phyloP scores from a whole-genome alignment of 2,113 vertebrate genomes.

The Mus musculus region DNA sequence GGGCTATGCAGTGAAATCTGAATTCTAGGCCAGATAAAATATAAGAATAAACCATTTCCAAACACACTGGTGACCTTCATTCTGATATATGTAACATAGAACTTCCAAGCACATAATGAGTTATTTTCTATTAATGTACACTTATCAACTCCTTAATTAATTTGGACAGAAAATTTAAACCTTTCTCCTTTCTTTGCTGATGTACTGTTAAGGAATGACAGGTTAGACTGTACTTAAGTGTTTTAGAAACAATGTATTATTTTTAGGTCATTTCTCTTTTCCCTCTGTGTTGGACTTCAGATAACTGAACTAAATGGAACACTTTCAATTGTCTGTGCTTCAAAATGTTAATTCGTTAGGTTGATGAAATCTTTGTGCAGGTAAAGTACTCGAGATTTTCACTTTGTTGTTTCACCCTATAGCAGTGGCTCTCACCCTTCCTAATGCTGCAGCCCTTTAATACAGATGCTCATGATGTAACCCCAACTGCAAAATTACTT shows the following conservation, averaged over 20 bases:
- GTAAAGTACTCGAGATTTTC: background rate
- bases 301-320: background rate
- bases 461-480: background rate
- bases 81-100: background rate
- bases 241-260: background rate
- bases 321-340: background rate
- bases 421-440: background rate
- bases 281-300: background rate
- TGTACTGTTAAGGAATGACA: background rate
- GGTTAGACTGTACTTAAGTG: background rate
- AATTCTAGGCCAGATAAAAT: conserved; percentile 28
- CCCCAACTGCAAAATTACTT: background rate
- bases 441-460: background rate
- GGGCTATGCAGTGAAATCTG: no score
- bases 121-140: conserved; percentile 1
- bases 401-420: background rate
- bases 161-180: background rate
- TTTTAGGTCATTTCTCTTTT: background rate
- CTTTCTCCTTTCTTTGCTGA: background rate
- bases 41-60: background rate
- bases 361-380: background rate
- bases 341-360: background rate
- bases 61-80: background rate
- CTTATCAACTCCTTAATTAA: conserved; percentile 20
- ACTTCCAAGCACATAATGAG: background rate